These are phyloP conservation scores for Podilymbus podiceps DNA, from an alignment of 2,113 vertebrate genomes.

Conservation along the genomic window DNA sequence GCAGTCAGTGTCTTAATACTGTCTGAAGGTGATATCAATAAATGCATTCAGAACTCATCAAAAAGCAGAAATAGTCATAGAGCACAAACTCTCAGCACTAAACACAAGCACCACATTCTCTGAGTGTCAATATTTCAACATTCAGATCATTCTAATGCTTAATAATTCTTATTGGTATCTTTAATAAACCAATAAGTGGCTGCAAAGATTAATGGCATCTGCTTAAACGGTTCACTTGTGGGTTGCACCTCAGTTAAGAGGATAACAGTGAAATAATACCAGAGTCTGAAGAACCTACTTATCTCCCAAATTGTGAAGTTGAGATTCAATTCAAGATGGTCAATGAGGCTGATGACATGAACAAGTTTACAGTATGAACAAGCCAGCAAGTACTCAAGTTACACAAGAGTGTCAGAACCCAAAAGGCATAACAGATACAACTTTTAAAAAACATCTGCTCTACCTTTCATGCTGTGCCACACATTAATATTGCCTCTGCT, in stretches of 20 bases:
- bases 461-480: not conserved
- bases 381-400: not conserved
- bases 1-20: not conserved
- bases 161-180: conserved; percentile 72
- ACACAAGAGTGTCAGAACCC: not conserved
- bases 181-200: conserved; percentile 77
- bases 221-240: not conserved
- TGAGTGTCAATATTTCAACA: not conserved
- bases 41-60: not conserved
- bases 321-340: not conserved
- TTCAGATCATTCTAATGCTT: conserved; percentile 70
- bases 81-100: not conserved
- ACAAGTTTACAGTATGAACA: not conserved
- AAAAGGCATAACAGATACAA: not conserved
- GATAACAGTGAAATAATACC: not conserved
- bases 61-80: not conserved
- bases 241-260: not conserved
- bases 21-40: not conserved
- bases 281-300: not conserved
- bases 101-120: not conserved
- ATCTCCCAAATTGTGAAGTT: not conserved
- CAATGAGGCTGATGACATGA: not conserved
- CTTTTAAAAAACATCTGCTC: not conserved
- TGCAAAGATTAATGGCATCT: conserved; percentile 53
- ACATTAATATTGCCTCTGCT: not conserved